phyloP scores from a whole-genome alignment of 2,113 vertebrate genomes.

The Lycocorax pyrrhopterus region DNA sequence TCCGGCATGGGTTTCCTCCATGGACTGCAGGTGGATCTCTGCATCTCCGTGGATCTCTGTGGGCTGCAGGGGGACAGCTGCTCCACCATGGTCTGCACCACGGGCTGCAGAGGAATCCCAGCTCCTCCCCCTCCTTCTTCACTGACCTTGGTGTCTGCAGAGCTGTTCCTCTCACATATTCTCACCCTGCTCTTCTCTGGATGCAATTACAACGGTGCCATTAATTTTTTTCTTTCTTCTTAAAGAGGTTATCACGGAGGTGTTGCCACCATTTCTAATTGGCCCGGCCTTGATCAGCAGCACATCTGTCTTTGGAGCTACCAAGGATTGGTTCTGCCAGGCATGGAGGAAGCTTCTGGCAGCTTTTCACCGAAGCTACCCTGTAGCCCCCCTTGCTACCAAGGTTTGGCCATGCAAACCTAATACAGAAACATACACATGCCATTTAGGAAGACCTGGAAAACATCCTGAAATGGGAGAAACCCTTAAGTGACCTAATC shows the following conservation, averaged over 20 bases:
- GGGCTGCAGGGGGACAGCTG: neutral
- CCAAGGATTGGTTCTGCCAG: neutral
- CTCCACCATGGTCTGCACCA: neutral
- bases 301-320: neutral
- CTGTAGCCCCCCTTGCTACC: neutral
- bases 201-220: neutral
- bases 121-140: neutral
- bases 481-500: neutral
- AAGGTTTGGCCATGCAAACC: neutral
- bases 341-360: neutral
- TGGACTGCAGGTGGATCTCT: neutral
- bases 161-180: neutral
- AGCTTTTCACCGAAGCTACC: neutral
- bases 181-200: neutral
- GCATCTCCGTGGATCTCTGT: neutral
- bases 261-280: neutral
- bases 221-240: neutral
- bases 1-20: neutral
- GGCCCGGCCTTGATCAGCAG: neutral
- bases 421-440: neutral
- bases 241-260: neutral
- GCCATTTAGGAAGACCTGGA: neutral
- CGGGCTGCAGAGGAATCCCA: accelerated
- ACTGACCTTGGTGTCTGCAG: neutral
- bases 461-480: neutral